phyloP scores from a whole-genome alignment of 1,140 invertebrate species.

The Pteromalus puparum region DNA sequence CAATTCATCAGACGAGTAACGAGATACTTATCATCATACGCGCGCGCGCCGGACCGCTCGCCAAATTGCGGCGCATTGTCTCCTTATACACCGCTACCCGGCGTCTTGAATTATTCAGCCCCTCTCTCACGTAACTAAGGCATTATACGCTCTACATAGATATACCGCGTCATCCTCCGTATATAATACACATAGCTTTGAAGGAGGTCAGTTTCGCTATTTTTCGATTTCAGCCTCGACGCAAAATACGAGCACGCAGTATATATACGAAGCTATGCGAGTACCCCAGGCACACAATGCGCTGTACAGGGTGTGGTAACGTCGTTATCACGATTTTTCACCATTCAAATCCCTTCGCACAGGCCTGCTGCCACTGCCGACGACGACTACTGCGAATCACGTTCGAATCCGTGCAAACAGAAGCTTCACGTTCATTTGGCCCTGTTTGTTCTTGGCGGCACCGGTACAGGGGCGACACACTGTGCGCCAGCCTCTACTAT shows the following conservation, averaged over 20 bases:
- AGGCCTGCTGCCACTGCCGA: neutral
- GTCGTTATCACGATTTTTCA: neutral
- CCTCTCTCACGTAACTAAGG: slow-evolving; percentile 13
- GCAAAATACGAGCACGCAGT: neutral
- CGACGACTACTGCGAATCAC: slow-evolving; percentile 13
- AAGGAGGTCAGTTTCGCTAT: no score
- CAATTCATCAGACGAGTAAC: slow-evolving; percentile 64
- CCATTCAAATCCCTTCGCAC: slow-evolving; percentile 14
- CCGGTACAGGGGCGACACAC: neutral
- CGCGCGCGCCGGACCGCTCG: slow-evolving; percentile 25
- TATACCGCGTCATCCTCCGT: no score
- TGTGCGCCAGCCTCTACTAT: slow-evolving; percentile 43
- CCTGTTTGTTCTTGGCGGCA: slow-evolving; percentile 68
- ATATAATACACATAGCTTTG: no score
- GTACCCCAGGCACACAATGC: neutral
- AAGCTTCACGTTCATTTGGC: slow-evolving; percentile 67
- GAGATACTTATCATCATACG: slow-evolving; percentile 66
- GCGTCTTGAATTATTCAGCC: slow-evolving; percentile 63
- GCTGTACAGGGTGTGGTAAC: neutral
- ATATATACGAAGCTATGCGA: no score
- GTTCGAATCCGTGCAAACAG: slow-evolving; percentile 27
- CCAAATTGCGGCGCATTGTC: slow-evolving; percentile 61
- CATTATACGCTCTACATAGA: neutral
- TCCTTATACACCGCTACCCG: slow-evolving; percentile 13
- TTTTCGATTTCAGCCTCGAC: no score